These are phyloP conservation scores for Crocuta crocuta DNA, from an alignment of 2,113 vertebrate species.

Conservation along the genomic window DNA sequence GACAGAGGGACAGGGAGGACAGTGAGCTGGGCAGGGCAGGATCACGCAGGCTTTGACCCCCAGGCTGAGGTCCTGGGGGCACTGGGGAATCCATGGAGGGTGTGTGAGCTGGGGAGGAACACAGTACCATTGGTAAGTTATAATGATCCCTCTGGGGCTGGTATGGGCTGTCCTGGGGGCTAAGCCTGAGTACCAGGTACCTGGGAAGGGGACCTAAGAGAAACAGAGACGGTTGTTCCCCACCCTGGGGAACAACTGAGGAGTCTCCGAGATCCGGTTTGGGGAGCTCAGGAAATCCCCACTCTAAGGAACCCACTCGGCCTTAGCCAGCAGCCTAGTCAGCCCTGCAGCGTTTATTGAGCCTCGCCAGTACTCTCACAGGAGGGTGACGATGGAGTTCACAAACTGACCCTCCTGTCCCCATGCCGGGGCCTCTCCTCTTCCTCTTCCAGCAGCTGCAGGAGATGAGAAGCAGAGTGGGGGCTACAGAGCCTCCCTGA, in stretches of 20 bases:
- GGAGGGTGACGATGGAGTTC: rapidly evolving
- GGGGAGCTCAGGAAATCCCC: not conserved
- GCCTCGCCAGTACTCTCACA: rapidly evolving
- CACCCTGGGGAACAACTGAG: not conserved
- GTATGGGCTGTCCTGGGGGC: not conserved
- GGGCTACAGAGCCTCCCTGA: rapidly evolving
- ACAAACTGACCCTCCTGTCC: not conserved
- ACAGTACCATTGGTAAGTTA: not conserved
- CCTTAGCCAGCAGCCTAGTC: not conserved
- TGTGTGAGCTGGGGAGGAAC: not conserved
- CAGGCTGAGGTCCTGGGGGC: not conserved
- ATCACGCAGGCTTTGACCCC: not conserved
- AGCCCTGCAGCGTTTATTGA: not conserved
- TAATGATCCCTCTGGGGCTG: not conserved
- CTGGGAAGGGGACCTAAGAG: not conserved
- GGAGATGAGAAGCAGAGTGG: not conserved
- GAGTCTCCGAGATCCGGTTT: not conserved
- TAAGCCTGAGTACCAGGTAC: not conserved
- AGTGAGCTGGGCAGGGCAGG: not conserved
- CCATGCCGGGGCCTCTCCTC: not conserved
- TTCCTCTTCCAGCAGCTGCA: rapidly evolving
- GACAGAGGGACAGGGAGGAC: not conserved
- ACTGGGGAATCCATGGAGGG: not conserved
- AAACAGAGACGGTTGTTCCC: too few relatives aligned
- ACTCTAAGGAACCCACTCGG: not conserved